Evolutionary conservation across 92 coral and sea anemone species (phyloP).

Genomic region (Epizoanthus ramosus): DNA sequence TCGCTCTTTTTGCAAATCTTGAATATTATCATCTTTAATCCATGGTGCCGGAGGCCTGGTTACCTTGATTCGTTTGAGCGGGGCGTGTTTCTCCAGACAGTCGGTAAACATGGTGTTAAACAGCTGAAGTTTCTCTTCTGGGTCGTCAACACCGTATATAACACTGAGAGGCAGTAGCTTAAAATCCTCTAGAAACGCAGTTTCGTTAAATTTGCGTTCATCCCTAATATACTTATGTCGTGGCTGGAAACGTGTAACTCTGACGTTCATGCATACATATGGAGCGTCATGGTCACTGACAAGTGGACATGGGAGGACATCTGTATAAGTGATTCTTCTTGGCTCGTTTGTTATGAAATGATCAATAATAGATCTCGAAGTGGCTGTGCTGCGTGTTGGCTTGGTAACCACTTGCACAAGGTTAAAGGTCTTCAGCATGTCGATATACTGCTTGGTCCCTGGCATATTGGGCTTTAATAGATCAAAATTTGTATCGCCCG

Average conservation of each 20-base stretch:
- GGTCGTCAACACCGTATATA: constrained; percentile 33
- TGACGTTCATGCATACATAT: not conserved
- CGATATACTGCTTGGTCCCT: constrained; percentile 33
- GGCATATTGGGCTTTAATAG: constrained; percentile 24
- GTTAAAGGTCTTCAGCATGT: constrained; percentile 7
- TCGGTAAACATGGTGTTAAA: constrained; percentile 28
- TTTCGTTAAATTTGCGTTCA: constrained; percentile 14
- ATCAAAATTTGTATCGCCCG: constrained; percentile 32
- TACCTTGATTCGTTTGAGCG: constrained; percentile 32
- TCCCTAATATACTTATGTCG: not conserved
- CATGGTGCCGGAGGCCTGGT: constrained; percentile 52
- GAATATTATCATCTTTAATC: constrained; percentile 38
- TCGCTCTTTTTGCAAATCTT: constrained; percentile 28
- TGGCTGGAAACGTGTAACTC: not conserved
- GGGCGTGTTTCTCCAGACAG: constrained; percentile 47
- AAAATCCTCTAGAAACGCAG: constrained; percentile 35
- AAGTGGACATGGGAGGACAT: not conserved
- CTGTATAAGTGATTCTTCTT: constrained; percentile 13
- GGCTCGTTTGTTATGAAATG: constrained; percentile 42
- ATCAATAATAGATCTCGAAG: constrained; percentile 31
- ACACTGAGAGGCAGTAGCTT: constrained; percentile 24
- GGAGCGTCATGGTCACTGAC: not conserved
- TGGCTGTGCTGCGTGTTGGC: constrained; percentile 41
- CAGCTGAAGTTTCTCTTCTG: constrained; percentile 43
- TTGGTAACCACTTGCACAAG: constrained; percentile 35